Evolutionary conservation across 2,113 vertebrate genomes (phyloP).

Genomic region (human (Homo sapiens)): GRCh38 chr2:148057001-148057500

Average conservation of each 20-base stretch:
- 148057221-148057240: neutral
- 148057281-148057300: neutral
- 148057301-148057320: conserved; percentile 18
- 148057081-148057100: neutral
- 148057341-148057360: neutral
- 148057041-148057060: neutral
- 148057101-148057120: neutral
- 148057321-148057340: conserved; percentile 4
- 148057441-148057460: conserved; percentile 3
- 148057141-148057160: neutral
- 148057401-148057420: neutral
- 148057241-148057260: conserved; percentile 1
- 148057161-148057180: neutral
- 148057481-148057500: neutral
- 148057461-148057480: neutral
- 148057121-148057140: neutral
- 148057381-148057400: neutral
- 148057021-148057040: neutral
- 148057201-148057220: neutral
- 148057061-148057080: neutral
- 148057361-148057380: neutral
- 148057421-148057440: neutral
- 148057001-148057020: neutral
- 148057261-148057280: neutral
- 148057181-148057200: neutral